Evolutionary conservation across 2,888 invertebrate species (phyloP), one percentile per base, ranked within the genome.

Genomic region (Conchocele bisecta): DNA sequence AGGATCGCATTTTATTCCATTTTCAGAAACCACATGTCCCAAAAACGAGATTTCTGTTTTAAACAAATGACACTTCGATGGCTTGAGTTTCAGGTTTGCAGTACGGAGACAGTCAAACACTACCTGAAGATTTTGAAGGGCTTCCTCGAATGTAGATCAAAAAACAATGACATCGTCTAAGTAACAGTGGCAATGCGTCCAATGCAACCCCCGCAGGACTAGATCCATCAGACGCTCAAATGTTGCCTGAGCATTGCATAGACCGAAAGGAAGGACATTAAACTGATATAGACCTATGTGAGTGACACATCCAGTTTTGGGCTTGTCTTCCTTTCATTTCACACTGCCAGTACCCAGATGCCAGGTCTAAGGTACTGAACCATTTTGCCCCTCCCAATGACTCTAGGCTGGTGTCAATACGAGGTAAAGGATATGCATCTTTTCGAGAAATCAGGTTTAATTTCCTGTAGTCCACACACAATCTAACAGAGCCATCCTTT

Each of bases 111-210:
- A n/a, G 2, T 15, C 1, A 20, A 65, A 35, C 0, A 65, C 65
- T 11, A 37, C 22, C 41, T 15, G 20, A 13, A 57, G n/a, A 41
- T 39, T 57, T 22, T 39, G 31, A n/a, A 48, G 29, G 9, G 41
- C n/a, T 9, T 42, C 20, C 39, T 57, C 26, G 51, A 60, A 60
- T 6, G 37, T 31, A 35, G 42, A 35, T 11, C 64, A 44, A 20
- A 64, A 15, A 13, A 65, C 39, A 22, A 41, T 42, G 15, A 65
- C 37, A 39, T 65, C 65, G 26, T 57, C 65, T 13, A 63, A 29
- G 17, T 57, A 65, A 5, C 56, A 48, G 17, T 57, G n/a, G 15
- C 46, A 44, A 24, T 37, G 56, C n/a, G 56, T 50, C 37, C 22
- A 65, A 13, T 39, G 29, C 13, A 63, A 13, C 1, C 44, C 31